Evolutionary conservation across 2,888 invertebrate genomes (phyloP).

Genomic region (Torymus auratus): DNA sequence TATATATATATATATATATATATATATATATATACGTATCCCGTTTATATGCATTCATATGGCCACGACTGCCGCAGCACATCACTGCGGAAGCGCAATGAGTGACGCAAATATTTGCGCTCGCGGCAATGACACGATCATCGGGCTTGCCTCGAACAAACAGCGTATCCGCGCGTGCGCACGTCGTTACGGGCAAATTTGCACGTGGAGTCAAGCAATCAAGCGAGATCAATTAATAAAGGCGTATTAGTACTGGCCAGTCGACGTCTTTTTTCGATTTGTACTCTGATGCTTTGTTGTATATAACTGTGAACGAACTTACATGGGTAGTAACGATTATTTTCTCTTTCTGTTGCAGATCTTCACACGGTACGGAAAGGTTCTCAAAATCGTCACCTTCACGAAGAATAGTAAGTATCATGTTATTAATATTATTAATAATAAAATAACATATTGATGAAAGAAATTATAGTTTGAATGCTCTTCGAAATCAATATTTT

Average conservation of each 20-base stretch:
- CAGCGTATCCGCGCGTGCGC: constrained; percentile 12
- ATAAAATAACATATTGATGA: no score
- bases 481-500: no score
- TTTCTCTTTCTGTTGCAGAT: constrained; percentile 83
- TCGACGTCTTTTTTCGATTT: no score
- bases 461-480: no score
- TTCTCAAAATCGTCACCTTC: constrained; percentile 99
- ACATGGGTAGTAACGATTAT: no score
- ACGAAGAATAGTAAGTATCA: constrained; percentile 97
- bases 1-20: no score
- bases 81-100: constrained; percentile 37
- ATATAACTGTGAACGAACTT: no score
- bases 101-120: constrained; percentile 62
- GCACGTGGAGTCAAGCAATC: constrained; percentile 38
- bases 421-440: background rate
- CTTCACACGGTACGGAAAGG: constrained; percentile 98
- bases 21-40: no score
- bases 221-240: constrained; percentile 39
- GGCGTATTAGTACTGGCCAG: constrained; percentile 14
- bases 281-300: no score
- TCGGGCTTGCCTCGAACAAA: constrained; percentile 59
- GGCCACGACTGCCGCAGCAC: no score
- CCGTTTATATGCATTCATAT: no score
- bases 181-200: constrained; percentile 34
- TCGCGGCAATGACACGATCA: constrained; percentile 63